These are phyloP conservation scores for Hydropsyche betteni DNA, from an alignment of 2,888 invertebrate species.

Conservation along the genomic window DNA sequence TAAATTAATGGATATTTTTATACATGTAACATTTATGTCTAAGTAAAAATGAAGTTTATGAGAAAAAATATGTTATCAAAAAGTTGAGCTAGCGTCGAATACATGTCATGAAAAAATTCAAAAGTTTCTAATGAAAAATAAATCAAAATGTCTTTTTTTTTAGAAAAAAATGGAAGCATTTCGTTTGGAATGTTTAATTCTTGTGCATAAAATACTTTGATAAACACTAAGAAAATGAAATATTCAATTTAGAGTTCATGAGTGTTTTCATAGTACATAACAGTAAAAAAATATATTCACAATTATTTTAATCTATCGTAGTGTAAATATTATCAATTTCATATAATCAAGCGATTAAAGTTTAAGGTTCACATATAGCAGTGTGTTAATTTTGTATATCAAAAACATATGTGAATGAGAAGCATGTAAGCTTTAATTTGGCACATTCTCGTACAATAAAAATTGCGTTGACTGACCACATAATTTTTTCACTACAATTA, in stretches of 20 bases:
- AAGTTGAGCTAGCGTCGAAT: too few relatives aligned
- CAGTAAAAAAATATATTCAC: constrained; percentile 21
- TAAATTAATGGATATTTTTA: too few relatives aligned
- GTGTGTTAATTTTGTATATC: neutral
- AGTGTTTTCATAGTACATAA: neutral
- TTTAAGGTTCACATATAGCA: too few relatives aligned
- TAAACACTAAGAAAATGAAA: neutral
- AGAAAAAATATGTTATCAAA: too few relatives aligned
- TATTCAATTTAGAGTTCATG: neutral
- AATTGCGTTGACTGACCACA: neutral
- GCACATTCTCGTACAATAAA: constrained; percentile 4
- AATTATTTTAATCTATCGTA: neutral
- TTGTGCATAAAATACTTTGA: neutral
- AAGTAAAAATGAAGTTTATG: too few relatives aligned
- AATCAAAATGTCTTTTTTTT: neutral
- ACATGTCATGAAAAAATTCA: too few relatives aligned
- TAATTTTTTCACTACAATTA: neutral
- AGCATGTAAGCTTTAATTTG: constrained; percentile 12
- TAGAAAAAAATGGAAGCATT: constrained; percentile 17
- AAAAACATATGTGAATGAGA: neutral
- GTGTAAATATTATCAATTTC: neutral
- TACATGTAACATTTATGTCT: too few relatives aligned
- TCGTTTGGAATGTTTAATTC: constrained; percentile 1
- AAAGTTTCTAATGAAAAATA: too few relatives aligned
- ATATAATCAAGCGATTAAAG: constrained; percentile 3